A percentile compares a stretch with the other conserved stretches of the same genome.
These are phyloP conservation scores for Trypoxylus dichotomus DNA, from an alignment of 1,140 invertebrate species.

Conservation along the genomic window DNA sequence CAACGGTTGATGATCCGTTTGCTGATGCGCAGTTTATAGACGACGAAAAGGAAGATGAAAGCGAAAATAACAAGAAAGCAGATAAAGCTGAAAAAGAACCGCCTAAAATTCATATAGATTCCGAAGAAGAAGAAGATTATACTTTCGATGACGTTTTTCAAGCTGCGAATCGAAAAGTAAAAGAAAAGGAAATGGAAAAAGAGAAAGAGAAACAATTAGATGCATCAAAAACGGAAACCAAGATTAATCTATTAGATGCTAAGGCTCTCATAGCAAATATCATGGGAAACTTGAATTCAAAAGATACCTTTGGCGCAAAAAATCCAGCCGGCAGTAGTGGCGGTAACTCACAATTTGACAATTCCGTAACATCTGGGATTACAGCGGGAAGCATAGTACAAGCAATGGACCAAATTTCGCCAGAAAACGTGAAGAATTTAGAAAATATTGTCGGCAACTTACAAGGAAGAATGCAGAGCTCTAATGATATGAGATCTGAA, in stretches of 20 bases:
- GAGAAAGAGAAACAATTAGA: slow-evolving; percentile 44
- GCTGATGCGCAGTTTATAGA: slow-evolving; percentile 4
- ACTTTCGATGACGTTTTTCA: background rate
- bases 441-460: slow-evolving; percentile 13
- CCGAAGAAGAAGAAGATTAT: background rate
- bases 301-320: background rate
- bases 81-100: background rate
- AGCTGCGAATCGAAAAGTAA: background rate
- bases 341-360: background rate
- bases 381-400: background rate
- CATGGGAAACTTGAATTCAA: slow-evolving; percentile 55
- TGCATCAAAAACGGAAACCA: slow-evolving; percentile 43
- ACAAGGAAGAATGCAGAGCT: background rate
- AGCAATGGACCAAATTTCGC: slow-evolving; percentile 10
- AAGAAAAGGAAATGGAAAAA: slow-evolving; percentile 44
- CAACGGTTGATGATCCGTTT: slow-evolving; percentile 1
- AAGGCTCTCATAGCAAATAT: slow-evolving; percentile 65
- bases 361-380: background rate
- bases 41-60: slow-evolving; percentile 18
- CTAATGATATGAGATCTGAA: background rate
- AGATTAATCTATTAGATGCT: slow-evolving; percentile 59
- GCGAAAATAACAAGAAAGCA: background rate
- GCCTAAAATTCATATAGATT: background rate
- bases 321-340: background rate
- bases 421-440: slow-evolving; percentile 2